Evolutionary conservation across 2,888 invertebrate genomes (phyloP), one percentile per base, ranked within the genome.

Genomic region (Drosophila greeni): DNA sequence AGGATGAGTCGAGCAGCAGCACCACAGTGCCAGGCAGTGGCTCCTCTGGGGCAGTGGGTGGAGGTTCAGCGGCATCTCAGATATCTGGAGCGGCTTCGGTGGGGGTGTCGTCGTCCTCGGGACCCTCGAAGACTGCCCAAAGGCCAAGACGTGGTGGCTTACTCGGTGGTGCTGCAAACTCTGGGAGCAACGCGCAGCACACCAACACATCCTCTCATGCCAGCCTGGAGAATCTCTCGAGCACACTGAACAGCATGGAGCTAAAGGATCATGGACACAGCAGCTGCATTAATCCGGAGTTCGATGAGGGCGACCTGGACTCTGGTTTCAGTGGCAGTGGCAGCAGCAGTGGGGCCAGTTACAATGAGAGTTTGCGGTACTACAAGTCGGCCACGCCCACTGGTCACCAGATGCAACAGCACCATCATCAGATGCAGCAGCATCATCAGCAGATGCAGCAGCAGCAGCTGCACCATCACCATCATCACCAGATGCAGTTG

Each of bases 301-400:
- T 88, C 67, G 89, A 88, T 66, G 88, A 89, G 76, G 89, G 89
- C 39, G 94, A 94, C 88, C 91, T 94, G 86, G 95, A 95, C 89
- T 94, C 94, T 87, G 95, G 95, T 61, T 95, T 95, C 89, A 89
- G 89, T 70, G 89, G 89, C 89, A 89, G 89, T 73, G 89, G 89
- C 77, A 95, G 95, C 90, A 94, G 94, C 85, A 94, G 94, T 88
- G 94, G 94, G 86, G 94, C 94, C 88, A 95, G 95, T 90, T 94
- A 95, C 89, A 93, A 93, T 36, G 93, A 93, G 77, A 93, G 93
- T 87, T 90, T 94, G 85, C 90, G 93, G 72, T 89, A 89, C 78
- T 88, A 89, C 69, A 89, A 89, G 81, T 87, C 89, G 66, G 87
- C 82, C 72, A 85, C 84, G 72, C 68, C 77, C 67, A 74, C 84